A percentile compares a stretch with the other conserved stretches of the same genome.
phyloP scores from a whole-genome alignment of 2,888 invertebrate genomes.

The Helleia helle region DNA sequence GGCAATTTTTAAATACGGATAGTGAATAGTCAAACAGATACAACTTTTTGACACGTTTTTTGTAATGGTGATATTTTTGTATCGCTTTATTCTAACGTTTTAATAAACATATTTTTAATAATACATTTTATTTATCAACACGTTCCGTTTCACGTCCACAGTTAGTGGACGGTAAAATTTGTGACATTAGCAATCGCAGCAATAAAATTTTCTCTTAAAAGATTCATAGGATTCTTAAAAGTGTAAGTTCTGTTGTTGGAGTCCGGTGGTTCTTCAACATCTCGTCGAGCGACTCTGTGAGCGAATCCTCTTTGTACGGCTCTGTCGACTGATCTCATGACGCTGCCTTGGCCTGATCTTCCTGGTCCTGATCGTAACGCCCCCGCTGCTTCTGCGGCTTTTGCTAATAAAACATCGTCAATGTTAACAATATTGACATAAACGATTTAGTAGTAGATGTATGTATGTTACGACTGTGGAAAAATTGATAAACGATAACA shows the following conservation, averaged over 20 bases:
- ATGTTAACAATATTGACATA: too few relatives aligned
- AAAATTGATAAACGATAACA: too few relatives aligned
- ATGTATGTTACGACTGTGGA: too few relatives aligned
- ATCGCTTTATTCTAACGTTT: too few relatives aligned
- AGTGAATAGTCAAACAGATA: neutral
- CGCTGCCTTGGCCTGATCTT: conserved; percentile 17
- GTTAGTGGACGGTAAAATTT: conserved; percentile 10
- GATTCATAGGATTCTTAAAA: neutral
- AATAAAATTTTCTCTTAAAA: neutral
- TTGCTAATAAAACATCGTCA: conserved; percentile 28
- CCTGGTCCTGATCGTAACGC: conserved; percentile 29
- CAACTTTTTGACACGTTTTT: neutral
- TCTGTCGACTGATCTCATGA: conserved; percentile 39
- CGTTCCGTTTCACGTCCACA: too few relatives aligned
- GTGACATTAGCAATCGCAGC: neutral
- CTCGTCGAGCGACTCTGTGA: conserved; percentile 34
- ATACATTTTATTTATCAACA: too few relatives aligned
- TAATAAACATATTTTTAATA: too few relatives aligned
- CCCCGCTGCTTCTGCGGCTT: conserved; percentile 38
- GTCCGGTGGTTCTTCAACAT: conserved; percentile 25
- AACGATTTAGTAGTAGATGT: too few relatives aligned
- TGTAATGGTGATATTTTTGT: too few relatives aligned
- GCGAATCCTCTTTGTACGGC: conserved; percentile 37
- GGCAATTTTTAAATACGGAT: neutral
- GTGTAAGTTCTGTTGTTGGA: conserved; percentile 22